A percentile compares a stretch with the other conserved stretches of the same genome.
These are phyloP conservation scores for Maconellicoccus hirsutus DNA, from an alignment of 1,140 invertebrate genomes.

Conservation along the genomic window DNA sequence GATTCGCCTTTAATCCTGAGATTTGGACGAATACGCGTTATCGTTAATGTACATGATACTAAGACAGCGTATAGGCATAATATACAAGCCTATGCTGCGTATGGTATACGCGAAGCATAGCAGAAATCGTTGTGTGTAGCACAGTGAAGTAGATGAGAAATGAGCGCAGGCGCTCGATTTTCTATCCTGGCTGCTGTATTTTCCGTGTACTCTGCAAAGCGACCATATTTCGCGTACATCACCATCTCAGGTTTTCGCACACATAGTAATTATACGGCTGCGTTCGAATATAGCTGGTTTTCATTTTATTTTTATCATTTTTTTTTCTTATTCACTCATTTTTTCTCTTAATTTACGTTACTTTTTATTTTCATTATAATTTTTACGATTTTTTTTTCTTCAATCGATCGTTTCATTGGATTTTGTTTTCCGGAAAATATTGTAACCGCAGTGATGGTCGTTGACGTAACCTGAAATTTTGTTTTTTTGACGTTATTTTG, in stretches of 20 bases:
- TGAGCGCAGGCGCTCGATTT: background rate
- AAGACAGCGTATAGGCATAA: too few species aligned
- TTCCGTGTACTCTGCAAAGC: slow-evolving; percentile 14
- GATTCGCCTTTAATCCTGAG: too few species aligned
- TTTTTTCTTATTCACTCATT: background rate
- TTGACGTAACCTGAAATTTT: too few species aligned
- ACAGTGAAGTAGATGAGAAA: background rate
- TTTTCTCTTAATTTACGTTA: background rate
- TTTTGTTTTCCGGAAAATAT: too few species aligned
- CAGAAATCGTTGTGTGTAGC: too few species aligned
- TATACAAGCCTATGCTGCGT: too few species aligned
- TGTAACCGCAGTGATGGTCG: too few species aligned
- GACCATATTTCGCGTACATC: slow-evolving; percentile 13
- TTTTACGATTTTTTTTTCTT: background rate
- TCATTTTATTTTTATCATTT: background rate
- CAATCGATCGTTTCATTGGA: background rate
- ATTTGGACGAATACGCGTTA: too few species aligned
- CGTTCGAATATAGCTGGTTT: background rate
- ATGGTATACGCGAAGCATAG: too few species aligned
- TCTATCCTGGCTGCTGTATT: slow-evolving; percentile 6
- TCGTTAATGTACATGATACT: too few species aligned
- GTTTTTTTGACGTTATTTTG: too few species aligned
- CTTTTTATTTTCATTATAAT: background rate
- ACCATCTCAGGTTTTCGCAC: slow-evolving; percentile 10
- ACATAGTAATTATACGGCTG: slow-evolving; percentile 15